These are phyloP conservation scores for Panorpa germanica DNA, from an alignment of 2,888 invertebrate species.

Conservation along the genomic window DNA sequence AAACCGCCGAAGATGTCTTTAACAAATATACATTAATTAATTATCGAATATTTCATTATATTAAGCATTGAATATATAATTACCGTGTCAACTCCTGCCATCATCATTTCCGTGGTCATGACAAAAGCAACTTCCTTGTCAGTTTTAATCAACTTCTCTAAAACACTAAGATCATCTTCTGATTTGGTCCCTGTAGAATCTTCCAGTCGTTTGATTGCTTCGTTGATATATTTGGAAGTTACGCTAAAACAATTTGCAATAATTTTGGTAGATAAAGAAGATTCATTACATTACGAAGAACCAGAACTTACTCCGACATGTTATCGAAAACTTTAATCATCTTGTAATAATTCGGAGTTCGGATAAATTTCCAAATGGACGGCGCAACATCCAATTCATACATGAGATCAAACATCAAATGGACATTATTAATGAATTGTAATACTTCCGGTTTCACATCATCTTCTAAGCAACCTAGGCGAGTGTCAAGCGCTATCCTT, in stretches of 20 bases:
- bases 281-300: too few relatives aligned
- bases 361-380: constrained; percentile 3
- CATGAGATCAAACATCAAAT: constrained; percentile 3
- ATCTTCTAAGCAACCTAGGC: constrained; percentile 5
- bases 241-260: constrained; percentile 15
- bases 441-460: constrained; percentile 3
- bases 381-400: constrained; percentile 7
- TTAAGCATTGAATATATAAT: too few relatives aligned
- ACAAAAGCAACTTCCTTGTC: constrained; percentile 40
- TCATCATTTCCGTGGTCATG: constrained; percentile 51
- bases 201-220: constrained; percentile 18
- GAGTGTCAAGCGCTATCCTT: constrained; percentile 16
- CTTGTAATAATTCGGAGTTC: constrained; percentile 5
- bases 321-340: constrained; percentile 8
- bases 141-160: constrained; percentile 39
- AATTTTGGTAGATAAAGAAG: too few relatives aligned
- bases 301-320: constrained; percentile 3
- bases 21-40: too few relatives aligned
- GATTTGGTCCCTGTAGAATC: constrained; percentile 17
- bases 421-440: constrained; percentile 3
- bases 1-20: too few relatives aligned
- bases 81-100: too few relatives aligned
- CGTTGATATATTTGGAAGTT: constrained; percentile 19
- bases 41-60: too few relatives aligned
- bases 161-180: constrained; percentile 34